Conservation (phyloP, 2,888 invertebrate species). For the Vesta saturnalis region DNA sequence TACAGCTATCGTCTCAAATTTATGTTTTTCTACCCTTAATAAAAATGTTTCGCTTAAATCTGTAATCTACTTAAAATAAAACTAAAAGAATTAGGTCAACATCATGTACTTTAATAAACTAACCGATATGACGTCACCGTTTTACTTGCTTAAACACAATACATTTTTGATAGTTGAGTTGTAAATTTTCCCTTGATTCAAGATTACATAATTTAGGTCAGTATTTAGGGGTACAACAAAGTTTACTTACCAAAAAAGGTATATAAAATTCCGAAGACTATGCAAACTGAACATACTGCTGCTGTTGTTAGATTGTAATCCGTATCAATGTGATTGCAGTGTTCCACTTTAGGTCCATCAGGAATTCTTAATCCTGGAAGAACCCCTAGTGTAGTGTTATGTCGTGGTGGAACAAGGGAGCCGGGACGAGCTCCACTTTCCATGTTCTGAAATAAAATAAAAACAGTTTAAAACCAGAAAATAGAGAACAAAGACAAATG, state of each 20-base stretch:
- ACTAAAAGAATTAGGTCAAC: slow-evolving; percentile 1
- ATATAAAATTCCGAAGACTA: slow-evolving; percentile 84
- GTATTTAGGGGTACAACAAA: neutral
- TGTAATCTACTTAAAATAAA: neutral
- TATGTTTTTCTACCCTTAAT: neutral
- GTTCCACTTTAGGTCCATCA: slow-evolving; percentile 62
- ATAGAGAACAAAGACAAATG: no score
- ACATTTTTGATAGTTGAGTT: slow-evolving; percentile 30
- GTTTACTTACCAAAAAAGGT: slow-evolving; percentile 78
- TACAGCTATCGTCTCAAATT: no score
- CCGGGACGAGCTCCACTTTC: slow-evolving; percentile 67
- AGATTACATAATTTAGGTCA: slow-evolving; percentile 20
- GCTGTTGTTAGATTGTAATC: slow-evolving; percentile 74
- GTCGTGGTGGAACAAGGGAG: slow-evolving; percentile 64
- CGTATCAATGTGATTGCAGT: slow-evolving; percentile 67
- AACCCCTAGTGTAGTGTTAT: slow-evolving; percentile 60
- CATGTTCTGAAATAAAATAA: slow-evolving; percentile 44
- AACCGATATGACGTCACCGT: neutral
- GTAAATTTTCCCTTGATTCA: slow-evolving; percentile 22
- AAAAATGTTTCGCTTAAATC: neutral
- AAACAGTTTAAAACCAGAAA: no score
- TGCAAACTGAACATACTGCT: slow-evolving; percentile 75
- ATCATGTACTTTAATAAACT: neutral
- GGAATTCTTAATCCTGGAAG: slow-evolving; percentile 54
- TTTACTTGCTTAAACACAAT: slow-evolving; percentile 1